phyloP scores from a whole-genome alignment of 2,888 invertebrate species.

The Teleiodes luculella region DNA sequence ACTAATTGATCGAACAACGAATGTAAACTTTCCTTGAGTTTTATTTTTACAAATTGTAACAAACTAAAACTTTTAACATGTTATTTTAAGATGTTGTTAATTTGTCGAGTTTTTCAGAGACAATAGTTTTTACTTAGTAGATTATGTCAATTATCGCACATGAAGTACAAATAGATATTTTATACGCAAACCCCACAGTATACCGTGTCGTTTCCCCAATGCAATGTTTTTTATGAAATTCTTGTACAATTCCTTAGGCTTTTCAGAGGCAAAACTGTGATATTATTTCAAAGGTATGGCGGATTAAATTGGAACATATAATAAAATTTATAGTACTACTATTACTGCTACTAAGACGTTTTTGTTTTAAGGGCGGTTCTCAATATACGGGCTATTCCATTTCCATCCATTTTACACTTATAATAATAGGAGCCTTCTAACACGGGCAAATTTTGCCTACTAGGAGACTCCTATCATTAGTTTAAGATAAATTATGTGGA shows the following conservation, averaged over 20 bases:
- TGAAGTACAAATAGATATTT: conserved; percentile 64
- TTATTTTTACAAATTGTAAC: conserved; percentile 35
- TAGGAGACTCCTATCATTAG: too few species aligned
- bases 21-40: conserved; percentile 25
- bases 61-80: conserved; percentile 39
- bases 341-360: too few species aligned
- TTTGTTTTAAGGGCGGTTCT: too few species aligned
- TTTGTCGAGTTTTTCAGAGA: conserved; percentile 30
- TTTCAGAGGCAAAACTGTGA: conserved; percentile 61
- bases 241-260: conserved; percentile 25
- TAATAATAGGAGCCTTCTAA: too few species aligned
- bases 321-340: too few species aligned
- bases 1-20: conserved; percentile 39
- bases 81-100: conserved; percentile 22
- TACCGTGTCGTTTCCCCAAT: conserved; percentile 38
- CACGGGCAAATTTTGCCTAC: too few species aligned
- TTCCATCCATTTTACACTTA: too few species aligned
- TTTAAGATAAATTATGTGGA: too few species aligned
- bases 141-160: conserved; percentile 59
- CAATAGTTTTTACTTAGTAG: conserved; percentile 32
- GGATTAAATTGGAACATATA: background rate
- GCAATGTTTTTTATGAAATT: conserved; percentile 23
- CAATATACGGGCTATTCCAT: too few species aligned
- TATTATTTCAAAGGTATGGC: conserved; percentile 36
- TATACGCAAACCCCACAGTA: conserved; percentile 57